Base-by-base conservation (phyloP, 2,113 vertebrate species). In the Platichthys flesus region DNA sequence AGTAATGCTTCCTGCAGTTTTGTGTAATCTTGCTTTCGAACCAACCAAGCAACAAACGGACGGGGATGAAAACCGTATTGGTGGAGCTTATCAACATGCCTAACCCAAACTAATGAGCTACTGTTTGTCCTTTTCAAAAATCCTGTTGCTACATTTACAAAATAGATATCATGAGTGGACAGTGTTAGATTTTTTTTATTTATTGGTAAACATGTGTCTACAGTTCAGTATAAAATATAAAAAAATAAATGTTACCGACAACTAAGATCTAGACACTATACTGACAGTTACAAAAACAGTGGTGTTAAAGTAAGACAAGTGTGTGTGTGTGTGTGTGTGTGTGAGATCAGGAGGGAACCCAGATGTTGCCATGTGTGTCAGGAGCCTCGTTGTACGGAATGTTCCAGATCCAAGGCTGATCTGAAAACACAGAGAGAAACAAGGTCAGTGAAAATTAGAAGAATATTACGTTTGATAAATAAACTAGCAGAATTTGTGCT, bases 361-460 rank as follows among this genome's bases (percentile, higher is more conserved):
- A 99, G 91, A 98, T 94, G 78, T 98, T 99, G 76, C 97, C 97
- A 6, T 99, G 95, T 3, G 95, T 97, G 80, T 99, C 98, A 0
- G 97, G 97, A 1, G 96, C 95, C 20, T 96, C 91, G 49, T 83
- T 93, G 78, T 99, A 95, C 26, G 97, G 96, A 89, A 99, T 98
- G 86, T 99, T 98, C 98, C 97, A 99, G 91, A 99, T 96, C 98
- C 98, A 99, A 0, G 97, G 98, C 3, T 94, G 94, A 93, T 99
- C 97, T 99, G 92, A 81, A 91, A 90, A 74, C 12, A 84, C 13
- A 84, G 31, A 12, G 51, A 66, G 4, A 79, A 13, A 47, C 26
- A 18, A 72, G 12, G 45, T 35, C 45, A 58, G 28, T 49, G 40
- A 0, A 28, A 65, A 55, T 60, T 24, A 55, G 24, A 67, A 9